Evolutionary conservation across 2,797 vertebrate species (phyloP).

Genomic region (Lophius americanus): DNA sequence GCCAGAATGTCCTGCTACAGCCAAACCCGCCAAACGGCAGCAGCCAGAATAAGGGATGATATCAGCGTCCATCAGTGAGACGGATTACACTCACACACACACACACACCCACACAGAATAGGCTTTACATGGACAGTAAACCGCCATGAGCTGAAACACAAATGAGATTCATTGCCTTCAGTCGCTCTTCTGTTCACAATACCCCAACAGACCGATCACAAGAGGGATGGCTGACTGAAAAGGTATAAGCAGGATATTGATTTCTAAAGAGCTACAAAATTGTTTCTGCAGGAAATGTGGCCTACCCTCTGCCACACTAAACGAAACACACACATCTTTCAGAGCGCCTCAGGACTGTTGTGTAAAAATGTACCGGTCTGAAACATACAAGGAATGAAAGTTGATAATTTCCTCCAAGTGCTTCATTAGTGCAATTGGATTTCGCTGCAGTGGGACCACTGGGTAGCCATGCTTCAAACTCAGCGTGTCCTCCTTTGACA

Average conservation of each 20-base stretch:
- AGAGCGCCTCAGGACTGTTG: slow-evolving; percentile 10
- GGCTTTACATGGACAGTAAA: slow-evolving; percentile 47
- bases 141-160: slow-evolving; percentile 36
- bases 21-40: slow-evolving; percentile 35
- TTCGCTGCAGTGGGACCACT: slow-evolving; percentile 43
- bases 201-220: slow-evolving; percentile 11
- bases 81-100: slow-evolving; percentile 39
- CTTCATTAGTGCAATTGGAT: slow-evolving; percentile 10
- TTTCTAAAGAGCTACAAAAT: slow-evolving; percentile 35
- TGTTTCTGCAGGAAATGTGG: slow-evolving; percentile 23
- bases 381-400: slow-evolving; percentile 15
- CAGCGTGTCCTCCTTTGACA: slow-evolving; percentile 68
- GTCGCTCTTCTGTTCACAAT: slow-evolving; percentile 42
- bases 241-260: slow-evolving; percentile 24
- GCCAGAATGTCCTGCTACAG: slow-evolving; percentile 22
- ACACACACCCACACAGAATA: slow-evolving; percentile 14
- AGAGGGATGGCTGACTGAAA: slow-evolving; percentile 16
- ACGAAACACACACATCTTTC: slow-evolving; percentile 12
- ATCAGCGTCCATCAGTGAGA: slow-evolving; percentile 68
- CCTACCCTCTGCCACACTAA: neutral
- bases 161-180: slow-evolving; percentile 42
- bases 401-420: slow-evolving; percentile 12
- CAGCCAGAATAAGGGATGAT: slow-evolving; percentile 65
- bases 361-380: slow-evolving; percentile 30
- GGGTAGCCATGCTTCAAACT: slow-evolving; percentile 62